Conservation (phyloP, 1,140 invertebrate species). For the Caenorhabditis brenneri region DNA sequence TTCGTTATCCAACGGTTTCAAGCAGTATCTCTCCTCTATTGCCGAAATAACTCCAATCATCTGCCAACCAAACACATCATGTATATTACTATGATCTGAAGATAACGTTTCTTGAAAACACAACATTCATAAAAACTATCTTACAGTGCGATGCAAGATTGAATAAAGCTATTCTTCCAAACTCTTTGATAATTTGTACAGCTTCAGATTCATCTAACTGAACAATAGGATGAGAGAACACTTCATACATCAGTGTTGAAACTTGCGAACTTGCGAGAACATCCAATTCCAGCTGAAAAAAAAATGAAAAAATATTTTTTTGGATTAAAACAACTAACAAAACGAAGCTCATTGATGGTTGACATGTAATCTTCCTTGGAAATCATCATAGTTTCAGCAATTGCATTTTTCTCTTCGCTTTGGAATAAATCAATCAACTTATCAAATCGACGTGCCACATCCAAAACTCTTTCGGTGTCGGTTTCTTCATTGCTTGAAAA, state of each 20-base stretch:
- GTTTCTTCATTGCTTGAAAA: not conserved
- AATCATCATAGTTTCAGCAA: not conserved
- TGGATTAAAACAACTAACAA: not conserved
- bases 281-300: slow-evolving; percentile 16
- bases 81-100: not conserved
- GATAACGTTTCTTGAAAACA: not conserved
- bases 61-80: slow-evolving; percentile 2
- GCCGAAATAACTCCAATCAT: not conserved
- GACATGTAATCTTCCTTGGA: not conserved
- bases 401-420: too few relatives aligned
- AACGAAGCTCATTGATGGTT: not conserved
- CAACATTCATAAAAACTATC: not conserved
- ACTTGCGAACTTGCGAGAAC: not conserved
- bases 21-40: not conserved
- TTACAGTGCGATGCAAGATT: not conserved
- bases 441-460: not conserved
- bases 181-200: not conserved
- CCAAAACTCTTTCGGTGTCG: not conserved
- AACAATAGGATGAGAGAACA: not conserved
- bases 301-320: too few relatives aligned
- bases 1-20: not conserved
- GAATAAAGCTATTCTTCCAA: not conserved
- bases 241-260: not conserved
- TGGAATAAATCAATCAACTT: not conserved
- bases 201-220: not conserved